These are phyloP conservation scores for Cariama cristata DNA, from an alignment of 2,113 vertebrate species.

Conservation along the genomic window DNA sequence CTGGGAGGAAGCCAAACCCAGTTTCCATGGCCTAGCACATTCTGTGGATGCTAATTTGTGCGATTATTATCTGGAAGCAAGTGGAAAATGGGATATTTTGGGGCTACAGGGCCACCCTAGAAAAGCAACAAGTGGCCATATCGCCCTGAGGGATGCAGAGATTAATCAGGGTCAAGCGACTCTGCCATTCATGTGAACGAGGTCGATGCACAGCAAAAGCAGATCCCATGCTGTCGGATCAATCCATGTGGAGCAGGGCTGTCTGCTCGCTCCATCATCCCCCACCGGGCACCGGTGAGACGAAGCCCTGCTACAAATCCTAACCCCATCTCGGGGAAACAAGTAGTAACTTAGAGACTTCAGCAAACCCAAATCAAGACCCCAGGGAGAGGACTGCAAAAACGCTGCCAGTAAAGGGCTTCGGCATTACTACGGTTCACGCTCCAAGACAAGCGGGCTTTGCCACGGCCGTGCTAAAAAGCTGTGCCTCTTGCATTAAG, in stretches of 20 bases:
- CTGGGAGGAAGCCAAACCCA: neutral
- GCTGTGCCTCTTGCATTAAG: neutral
- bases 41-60: neutral
- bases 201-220: neutral
- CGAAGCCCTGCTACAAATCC: neutral
- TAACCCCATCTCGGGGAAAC: neutral
- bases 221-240: neutral
- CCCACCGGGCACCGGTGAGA: rapidly evolving
- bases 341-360: rapidly evolving
- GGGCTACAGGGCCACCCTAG: neutral
- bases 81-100: neutral
- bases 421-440: neutral
- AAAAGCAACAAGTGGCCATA: neutral
- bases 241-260: rapidly evolving
- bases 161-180: neutral
- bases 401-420: neutral
- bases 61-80: neutral
- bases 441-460: neutral
- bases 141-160: too few relatives aligned
- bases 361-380: neutral
- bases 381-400: rapidly evolving
- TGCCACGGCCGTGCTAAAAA: neutral
- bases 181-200: rapidly evolving
- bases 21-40: rapidly evolving
- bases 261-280: neutral